phyloP scores from a whole-genome alignment of 1,140 invertebrate genomes.

The Himalopsyche phryganea region DNA sequence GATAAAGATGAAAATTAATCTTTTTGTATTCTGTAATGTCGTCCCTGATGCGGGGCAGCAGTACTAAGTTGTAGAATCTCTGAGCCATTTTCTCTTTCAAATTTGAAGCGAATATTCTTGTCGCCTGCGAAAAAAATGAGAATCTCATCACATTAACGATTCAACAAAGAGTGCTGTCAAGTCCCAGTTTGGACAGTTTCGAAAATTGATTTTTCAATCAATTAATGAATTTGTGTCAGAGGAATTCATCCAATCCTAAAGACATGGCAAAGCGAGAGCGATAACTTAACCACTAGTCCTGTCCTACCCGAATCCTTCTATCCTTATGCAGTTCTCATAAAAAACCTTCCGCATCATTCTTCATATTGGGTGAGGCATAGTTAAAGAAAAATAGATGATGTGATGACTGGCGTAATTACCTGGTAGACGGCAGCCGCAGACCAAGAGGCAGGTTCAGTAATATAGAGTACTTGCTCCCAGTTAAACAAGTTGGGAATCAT shows the following conservation, averaged over 20 bases:
- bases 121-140: slow-evolving; percentile 61
- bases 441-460: slow-evolving; percentile 81
- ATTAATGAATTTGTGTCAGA: too few relatives aligned
- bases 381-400: too few relatives aligned
- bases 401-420: too few relatives aligned
- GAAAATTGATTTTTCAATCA: too few relatives aligned
- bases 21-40: slow-evolving; percentile 94
- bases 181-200: too few relatives aligned
- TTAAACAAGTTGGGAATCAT: slow-evolving; percentile 88
- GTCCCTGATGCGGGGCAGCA: slow-evolving; percentile 90
- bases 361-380: too few relatives aligned
- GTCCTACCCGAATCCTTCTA: too few relatives aligned
- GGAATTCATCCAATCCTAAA: too few relatives aligned
- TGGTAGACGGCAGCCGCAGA: slow-evolving; percentile 95
- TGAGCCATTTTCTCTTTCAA: slow-evolving; percentile 96
- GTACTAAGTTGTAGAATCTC: slow-evolving; percentile 90
- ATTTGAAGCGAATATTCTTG: slow-evolving; percentile 94
- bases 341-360: too few relatives aligned
- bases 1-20: slow-evolving; percentile 95
- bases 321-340: too few relatives aligned
- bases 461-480: slow-evolving; percentile 94
- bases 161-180: background rate
- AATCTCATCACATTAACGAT: background rate
- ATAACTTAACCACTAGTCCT: too few relatives aligned
- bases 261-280: too few relatives aligned